phyloP scores from a whole-genome alignment of 2,888 invertebrate species.

The Brassicogethes aeneus region DNA sequence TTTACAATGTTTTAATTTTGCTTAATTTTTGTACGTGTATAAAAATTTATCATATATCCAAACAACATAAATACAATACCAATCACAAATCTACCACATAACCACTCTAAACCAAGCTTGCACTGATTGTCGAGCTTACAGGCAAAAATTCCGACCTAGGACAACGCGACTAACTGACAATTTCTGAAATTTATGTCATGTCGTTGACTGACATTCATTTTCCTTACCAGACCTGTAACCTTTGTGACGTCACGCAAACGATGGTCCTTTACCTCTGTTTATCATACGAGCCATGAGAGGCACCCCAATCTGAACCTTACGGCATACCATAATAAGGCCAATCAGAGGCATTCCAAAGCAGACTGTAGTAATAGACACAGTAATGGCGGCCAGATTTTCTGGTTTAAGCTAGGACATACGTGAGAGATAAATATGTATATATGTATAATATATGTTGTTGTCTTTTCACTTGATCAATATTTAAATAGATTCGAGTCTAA shows the following conservation, averaged over 20 bases:
- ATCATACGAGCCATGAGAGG: conserved; percentile 2
- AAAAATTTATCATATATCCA: too few relatives aligned
- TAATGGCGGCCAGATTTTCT: conserved; percentile 13
- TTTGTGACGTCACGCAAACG: conserved; percentile 14
- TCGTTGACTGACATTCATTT: conserved; percentile 20
- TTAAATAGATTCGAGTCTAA: too few relatives aligned
- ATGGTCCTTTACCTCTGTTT: conserved; percentile 11
- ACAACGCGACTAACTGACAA: conserved; percentile 11
- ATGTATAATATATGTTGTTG: too few relatives aligned
- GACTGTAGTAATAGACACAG: conserved; percentile 9
- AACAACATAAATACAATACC: too few relatives aligned
- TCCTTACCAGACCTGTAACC: conserved; percentile 11
- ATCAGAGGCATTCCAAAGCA: background rate
- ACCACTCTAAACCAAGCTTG: too few relatives aligned
- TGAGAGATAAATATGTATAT: too few relatives aligned
- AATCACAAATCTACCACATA: too few relatives aligned
- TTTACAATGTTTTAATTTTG: too few relatives aligned
- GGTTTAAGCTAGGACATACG: conserved; percentile 1
- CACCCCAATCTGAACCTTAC: background rate
- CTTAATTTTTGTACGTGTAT: too few relatives aligned
- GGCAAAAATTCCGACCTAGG: conserved; percentile 15
- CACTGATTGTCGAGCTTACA: too few relatives aligned
- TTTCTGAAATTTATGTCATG: conserved; percentile 19
- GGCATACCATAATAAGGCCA: background rate
- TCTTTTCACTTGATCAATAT: too few relatives aligned